Evolutionary conservation across 1,140 invertebrate genomes (phyloP), one percentile per base, ranked within the genome.

Genomic region (Thaumatotibia leucotreta): DNA sequence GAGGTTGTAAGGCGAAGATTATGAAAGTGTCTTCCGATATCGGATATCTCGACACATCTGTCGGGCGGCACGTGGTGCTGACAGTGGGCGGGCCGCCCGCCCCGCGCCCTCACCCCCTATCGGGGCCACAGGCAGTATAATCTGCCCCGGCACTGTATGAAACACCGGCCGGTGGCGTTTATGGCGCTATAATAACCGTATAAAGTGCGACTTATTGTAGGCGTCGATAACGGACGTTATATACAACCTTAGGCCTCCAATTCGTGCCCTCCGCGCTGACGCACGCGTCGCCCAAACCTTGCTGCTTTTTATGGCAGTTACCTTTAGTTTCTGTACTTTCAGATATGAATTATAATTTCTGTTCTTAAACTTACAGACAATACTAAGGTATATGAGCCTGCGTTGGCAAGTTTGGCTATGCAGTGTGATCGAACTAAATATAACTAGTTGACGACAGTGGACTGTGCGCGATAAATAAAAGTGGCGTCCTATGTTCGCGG

Each of bases 131-230:
- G 79, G 80, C 81, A 82, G 85, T 83, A 84, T 89, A 88, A 86
- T 84, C 83, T 86, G 83, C 82, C 80, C 74, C 75, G 78, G 82
- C 79, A 89, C 79, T 89, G 85, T 87, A 89, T 88, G 84, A 87
- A 88, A 88, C 86, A 88, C 83, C 83, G 87, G 82, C 86, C 86
- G 85, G 83, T 89, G 89, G 80, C 83, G 76, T 89, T 90, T 89
- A 89, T 87, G 83, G 81, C 70, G 79, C 83, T 87, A 90, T 90
- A 90, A 90, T 91, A 89, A 89, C 88, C 85, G 76, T 89, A 91
- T 91, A 89, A 91, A 91, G 91, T 81, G 82, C 81, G 86, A 88
- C 86, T 88, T 88, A 86, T 89, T 89, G 88, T 88, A 87, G 85
- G 84, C 84, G 79, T 83, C 86, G 83, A 91, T 90, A 86, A 83